phyloP scores from a whole-genome alignment of 2,113 vertebrate species.

The Smithornis capensis region DNA sequence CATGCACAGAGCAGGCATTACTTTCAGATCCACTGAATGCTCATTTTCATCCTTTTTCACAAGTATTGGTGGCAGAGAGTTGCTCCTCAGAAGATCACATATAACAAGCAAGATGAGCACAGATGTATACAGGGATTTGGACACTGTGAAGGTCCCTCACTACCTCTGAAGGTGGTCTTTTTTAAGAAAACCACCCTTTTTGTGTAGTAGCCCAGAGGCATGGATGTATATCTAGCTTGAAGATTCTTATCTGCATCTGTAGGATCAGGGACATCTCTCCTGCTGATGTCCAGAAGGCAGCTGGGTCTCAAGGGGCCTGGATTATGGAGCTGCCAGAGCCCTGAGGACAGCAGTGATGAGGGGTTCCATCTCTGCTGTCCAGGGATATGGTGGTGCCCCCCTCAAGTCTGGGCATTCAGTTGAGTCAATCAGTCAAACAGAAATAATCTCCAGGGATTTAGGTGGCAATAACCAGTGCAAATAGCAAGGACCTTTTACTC shows the following conservation, averaged over 20 bases:
- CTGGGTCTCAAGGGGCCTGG: neutral
- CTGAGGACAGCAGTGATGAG: neutral
- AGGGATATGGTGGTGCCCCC: fast-evolving
- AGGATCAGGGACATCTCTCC: neutral
- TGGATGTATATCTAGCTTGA: neutral
- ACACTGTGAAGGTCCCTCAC: neutral
- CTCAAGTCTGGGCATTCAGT: neutral
- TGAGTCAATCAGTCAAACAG: neutral
- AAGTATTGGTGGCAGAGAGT: neutral
- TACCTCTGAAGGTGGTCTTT: neutral
- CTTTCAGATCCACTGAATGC: neutral
- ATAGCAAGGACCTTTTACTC: neutral
- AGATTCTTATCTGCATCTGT: neutral
- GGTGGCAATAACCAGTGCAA: neutral
- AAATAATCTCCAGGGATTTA: neutral
- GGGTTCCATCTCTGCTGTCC: neutral
- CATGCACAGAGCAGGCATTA: neutral
- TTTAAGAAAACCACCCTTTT: fast-evolving
- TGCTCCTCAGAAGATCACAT: neutral
- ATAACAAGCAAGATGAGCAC: neutral
- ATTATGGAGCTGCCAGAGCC: neutral
- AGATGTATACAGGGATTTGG: neutral
- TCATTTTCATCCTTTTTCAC: neutral
- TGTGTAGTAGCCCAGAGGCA: too few species aligned
- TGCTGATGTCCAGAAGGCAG: neutral